Conservation (phyloP, 2,797 vertebrate genomes). For the Sebastolobus alascanus region DNA sequence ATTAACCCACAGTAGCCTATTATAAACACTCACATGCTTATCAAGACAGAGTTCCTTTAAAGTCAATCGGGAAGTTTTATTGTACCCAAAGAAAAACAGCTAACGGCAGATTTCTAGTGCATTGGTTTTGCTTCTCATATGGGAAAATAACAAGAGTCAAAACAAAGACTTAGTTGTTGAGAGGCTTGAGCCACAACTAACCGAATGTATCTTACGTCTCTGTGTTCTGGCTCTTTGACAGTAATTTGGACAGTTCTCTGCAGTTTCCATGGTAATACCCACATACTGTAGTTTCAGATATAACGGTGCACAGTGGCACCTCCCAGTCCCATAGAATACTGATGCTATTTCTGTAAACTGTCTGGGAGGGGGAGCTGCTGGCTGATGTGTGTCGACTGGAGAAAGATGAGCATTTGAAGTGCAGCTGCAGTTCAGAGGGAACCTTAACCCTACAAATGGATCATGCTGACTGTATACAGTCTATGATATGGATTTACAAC, state of each 20-base stretch:
- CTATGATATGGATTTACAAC: background rate
- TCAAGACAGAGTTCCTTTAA: conserved; percentile 15
- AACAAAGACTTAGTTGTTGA: conserved; percentile 41
- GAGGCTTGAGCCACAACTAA: conserved; percentile 19
- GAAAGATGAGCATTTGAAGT: conserved; percentile 37
- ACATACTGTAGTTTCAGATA: conserved; percentile 56
- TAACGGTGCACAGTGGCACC: conserved; percentile 39
- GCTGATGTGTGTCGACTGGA: conserved; percentile 16
- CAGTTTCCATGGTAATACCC: conserved; percentile 74
- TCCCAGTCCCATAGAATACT: conserved; percentile 45
- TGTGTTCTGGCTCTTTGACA: conserved; percentile 37
- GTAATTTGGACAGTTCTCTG: conserved; percentile 53
- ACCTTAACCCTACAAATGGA: background rate
- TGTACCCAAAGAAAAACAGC: conserved; percentile 16
- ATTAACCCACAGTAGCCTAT: conserved; percentile 16
- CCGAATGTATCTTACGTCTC: conserved; percentile 29
- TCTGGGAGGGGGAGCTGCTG: conserved; percentile 19
- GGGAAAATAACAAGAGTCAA: background rate
- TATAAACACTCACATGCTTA: conserved; percentile 13
- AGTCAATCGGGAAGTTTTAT: conserved; percentile 20
- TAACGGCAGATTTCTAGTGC: background rate
- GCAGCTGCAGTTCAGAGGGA: conserved; percentile 29
- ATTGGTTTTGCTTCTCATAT: background rate
- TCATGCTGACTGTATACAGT: too few relatives aligned
- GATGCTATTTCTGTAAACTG: conserved; percentile 62